Evolutionary conservation across 2,797 vertebrate species (phyloP).

Genomic region (Falco columbarius): DNA sequence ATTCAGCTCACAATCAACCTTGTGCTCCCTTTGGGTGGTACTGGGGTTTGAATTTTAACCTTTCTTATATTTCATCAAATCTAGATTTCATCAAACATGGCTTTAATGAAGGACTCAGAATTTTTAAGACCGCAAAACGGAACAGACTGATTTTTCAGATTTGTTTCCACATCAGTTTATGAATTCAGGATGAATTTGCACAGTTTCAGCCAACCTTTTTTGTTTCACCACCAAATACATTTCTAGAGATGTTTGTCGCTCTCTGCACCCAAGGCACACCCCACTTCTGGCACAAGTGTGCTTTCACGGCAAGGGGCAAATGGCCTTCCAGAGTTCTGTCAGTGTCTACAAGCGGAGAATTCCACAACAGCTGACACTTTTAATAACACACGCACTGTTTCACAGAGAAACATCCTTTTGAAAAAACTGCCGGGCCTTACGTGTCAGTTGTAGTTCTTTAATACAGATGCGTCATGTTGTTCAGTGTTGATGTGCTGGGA

Average conservation of each 20-base stretch:
- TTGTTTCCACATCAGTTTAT: background rate
- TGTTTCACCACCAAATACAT: background rate
- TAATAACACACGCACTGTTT: background rate
- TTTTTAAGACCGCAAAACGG: background rate
- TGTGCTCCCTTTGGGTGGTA: background rate
- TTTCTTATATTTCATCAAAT: background rate
- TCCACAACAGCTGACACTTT: background rate
- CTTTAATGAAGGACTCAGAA: background rate
- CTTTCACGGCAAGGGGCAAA: background rate
- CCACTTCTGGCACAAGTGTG: background rate
- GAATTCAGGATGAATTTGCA: background rate
- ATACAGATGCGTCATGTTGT: background rate
- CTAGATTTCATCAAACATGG: background rate
- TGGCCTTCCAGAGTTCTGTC: background rate
- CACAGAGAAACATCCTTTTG: background rate
- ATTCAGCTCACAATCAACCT: background rate
- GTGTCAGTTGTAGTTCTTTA: background rate
- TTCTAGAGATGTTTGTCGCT: background rate
- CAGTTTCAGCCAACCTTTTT: background rate
- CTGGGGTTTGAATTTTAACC: background rate
- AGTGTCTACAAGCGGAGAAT: fast-evolving
- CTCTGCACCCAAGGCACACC: background rate
- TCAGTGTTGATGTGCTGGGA: background rate
- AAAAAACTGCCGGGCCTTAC: background rate
- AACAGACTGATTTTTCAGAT: background rate